Evolutionary conservation across 1,140 invertebrate species (phyloP), one percentile per base, ranked within the genome.

Genomic region (Mya arenaria): DNA sequence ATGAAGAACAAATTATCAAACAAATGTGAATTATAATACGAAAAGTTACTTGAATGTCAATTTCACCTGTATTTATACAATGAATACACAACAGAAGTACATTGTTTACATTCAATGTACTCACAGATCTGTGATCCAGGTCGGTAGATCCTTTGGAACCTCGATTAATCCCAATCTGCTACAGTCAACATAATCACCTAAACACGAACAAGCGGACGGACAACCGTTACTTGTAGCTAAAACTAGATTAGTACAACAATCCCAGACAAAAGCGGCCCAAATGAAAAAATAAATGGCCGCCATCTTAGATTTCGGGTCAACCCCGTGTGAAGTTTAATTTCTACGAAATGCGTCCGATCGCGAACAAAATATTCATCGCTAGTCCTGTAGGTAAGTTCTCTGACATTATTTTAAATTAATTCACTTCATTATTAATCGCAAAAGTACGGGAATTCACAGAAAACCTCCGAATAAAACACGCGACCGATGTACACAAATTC

Each of bases 241-340:
- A 56, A 63, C 44, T 39, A 52, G 15, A 60, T 10, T 25, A 41
- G 25, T 10, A 19, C 44, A 34, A 73, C 79, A 73, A 30, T 60
- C 44, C 79, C 79, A 82, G 63, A 82, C 79, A 82, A 82, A 82
- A 82, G 68, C 79, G 60, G 79, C 69, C 69, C 69, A 73, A 60
- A 82, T 73, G 71, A 63, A 82, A 58, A 73, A 73, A 48, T 82
- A 82, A 52, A 82, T 74, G 62, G 79, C 79, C 79, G 79, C 79
- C 79, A 82, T 82, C 58, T 82, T 82, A 65, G 79, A 82, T 82
- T 82, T 74, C 44, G 69, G 44, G 52, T 48, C 58, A 82, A 65
- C 44, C 66, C 60, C 79, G 58, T 65, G 62, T 73, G 56, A 63
- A 58, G 34, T 37, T 63, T 63, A 36, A 25, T 44, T 65, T 52